Percentiles rank a stretch among this genome's conserved stretches.
phyloP scores from a whole-genome alignment of 2,113 vertebrate genomes.

The Rhipidura dahli region DNA sequence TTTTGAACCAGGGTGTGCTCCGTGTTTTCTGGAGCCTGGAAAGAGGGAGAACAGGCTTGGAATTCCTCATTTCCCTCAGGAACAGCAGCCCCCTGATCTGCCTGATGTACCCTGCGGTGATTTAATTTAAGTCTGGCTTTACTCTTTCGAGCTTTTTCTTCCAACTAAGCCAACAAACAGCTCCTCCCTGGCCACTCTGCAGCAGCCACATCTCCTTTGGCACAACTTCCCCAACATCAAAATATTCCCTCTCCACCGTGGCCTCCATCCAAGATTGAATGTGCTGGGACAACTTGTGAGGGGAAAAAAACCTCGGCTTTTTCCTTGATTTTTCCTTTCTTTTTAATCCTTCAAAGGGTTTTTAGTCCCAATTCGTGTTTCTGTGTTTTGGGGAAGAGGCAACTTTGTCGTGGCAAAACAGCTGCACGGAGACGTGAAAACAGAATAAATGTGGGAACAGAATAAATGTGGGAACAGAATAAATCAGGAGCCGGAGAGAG shows the following conservation, averaged over 20 bases:
- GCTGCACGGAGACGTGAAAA: not conserved
- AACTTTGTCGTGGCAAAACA: not conserved
- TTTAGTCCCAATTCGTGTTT: not conserved
- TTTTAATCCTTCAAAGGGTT: not conserved
- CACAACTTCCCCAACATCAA: not conserved
- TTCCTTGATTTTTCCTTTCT: not conserved
- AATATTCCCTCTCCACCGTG: not conserved
- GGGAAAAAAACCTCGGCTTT: not conserved
- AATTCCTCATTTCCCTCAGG: not conserved
- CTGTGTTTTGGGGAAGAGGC: not conserved
- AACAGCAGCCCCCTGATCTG: not conserved
- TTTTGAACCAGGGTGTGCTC: not conserved
- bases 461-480: not conserved
- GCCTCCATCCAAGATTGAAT: not conserved
- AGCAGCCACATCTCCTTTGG: not conserved
- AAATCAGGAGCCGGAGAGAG: constrained; percentile 1
- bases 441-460: not conserved
- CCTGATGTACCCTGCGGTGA: not conserved
- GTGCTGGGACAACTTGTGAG: not conserved
- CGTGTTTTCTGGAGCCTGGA: not conserved
- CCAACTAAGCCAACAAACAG: not conserved
- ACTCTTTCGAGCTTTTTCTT: not conserved
- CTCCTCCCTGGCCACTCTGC: not conserved
- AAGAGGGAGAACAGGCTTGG: not conserved
- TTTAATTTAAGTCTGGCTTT: not conserved